Base-by-base conservation (phyloP, 2,888 invertebrate genomes). In the Eudasyphora cyanicolor region DNA sequence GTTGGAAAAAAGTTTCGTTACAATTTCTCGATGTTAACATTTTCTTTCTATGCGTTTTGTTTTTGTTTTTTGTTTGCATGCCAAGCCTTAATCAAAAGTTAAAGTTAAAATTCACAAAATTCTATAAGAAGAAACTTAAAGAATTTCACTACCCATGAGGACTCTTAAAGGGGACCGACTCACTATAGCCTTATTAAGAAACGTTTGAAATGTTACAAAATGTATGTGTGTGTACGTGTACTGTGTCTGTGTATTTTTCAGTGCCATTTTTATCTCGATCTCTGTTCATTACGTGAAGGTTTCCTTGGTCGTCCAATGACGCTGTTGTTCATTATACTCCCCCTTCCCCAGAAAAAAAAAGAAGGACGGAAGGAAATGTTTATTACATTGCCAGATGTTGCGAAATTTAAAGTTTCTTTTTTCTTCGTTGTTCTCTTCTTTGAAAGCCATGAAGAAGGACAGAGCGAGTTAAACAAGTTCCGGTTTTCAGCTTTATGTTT, bases 31-130 rank as follows among this genome's bases (percentile, higher is more conserved):
- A n/a, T n/a, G n/a, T n/a, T n/a, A n/a, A n/a, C 45, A 14, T 38
- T 45, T 45, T 45, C 4, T 7, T 45, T n/a, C 12, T 45, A n/a
- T 45, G 1, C 12, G 45, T 14, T 5, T 45, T 12, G n/a, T 45
- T 45, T 45, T 1, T 45, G n/a, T n/a, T 45, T 5, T 45, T n/a
- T 45, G 45, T 45, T 4, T 45, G n/a, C n/a, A 12, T 45, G 14
- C n/a, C 12, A 42, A 42, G 21, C 45, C 45, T 49, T 45, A 69
- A 69, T 69, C 42, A 69, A 69, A 69, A 45, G 8, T 69, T 17
- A 45, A 29, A 42, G n/a, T 27, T 27, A 24, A 69, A 42, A 57
- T 57, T 57, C 57, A 57, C 14, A 27, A 57, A 57, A 57, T 57
- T 2, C 27, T 57, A n/a, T 57, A 10, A 14, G 27, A 10, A n/a